Base-by-base conservation (phyloP, 1,140 invertebrate species). In the Proales similis region DNA sequence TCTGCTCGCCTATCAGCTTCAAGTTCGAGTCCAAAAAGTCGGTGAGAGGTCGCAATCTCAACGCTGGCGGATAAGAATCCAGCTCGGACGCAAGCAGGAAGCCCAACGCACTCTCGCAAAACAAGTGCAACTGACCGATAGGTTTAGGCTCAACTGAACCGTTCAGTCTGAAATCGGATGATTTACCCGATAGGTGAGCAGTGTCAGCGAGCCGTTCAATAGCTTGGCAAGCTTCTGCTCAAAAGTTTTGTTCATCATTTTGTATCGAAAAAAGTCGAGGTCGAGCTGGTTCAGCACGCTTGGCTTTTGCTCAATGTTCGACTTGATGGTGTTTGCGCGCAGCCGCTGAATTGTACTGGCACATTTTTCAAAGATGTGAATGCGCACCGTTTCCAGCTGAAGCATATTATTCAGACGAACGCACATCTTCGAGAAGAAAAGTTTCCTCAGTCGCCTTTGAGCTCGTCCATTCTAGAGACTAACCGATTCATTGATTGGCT, bases 351-450 rank as follows among this genome's bases (percentile, higher is more conserved):
- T 26, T 17, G 17, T 11, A 27, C 45, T 29, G 17, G 39, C 45
- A 57, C 30, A 57, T 14, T 29, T 24, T 24, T 14, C 2, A 27
- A 42, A 57, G 20, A 57, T 24, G 9, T n/a, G 9, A 0, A 5
- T 22, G 27, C 26, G 17, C 20, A 57, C 6, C n/a, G 27, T 42
- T 22, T 12, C 32, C 4, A 57, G 22, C 20, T 57, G 51, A 42
- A 42, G 33, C 22, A 57, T 27, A 42, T 57, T 57, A 12, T 57
- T 57, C 19, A 57, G 11, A 17, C 51, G 33, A 6, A 57, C 29
- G 45, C 51, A 57, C 51, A 57, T 57, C 51, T 57, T 53, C 1
- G 9, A n/a, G n/a, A 36, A 36, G 33, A 51, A 33, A 30, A 5
- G 30, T 47, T 0, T 27, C n/a, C 30, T 22, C 19, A 47, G 14